Evolutionary conservation across 2,888 invertebrate species (phyloP), one percentile per base, ranked within the genome.

Genomic region (Drosophila neotestacea): DNA sequence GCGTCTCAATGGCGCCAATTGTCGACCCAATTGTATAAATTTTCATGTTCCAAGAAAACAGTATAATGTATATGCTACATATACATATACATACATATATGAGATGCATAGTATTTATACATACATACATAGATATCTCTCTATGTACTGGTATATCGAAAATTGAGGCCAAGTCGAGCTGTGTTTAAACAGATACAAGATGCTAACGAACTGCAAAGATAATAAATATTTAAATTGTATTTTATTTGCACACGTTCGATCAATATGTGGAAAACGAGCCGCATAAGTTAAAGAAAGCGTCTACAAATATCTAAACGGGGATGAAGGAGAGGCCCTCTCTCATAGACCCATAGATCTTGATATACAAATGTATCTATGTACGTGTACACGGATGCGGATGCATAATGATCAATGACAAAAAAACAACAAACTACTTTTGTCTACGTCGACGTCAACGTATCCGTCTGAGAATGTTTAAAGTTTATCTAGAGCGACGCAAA

Each of bases 221-320:
- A 89, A 89, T 88, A 89, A 88, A 90, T 90, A 90, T 90, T 88
- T 90, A 89, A 90, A 89, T 88, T 90, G 82, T 85, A 85, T 88
- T 80, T 80, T 89, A 90, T 90, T 89, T 90, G 90, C 89, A 87
- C 90, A 90, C 89, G 87, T 88, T 88, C 81, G 77, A 86, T 88
- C 89, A 83, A 85, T 81, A 87, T 74, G 89, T 85, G 84, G 77
- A 71, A 77, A 82, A 77, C 85, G 64, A 63, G 63, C 30, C 58
- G 74, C 75, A 79, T 78, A 79, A 70, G 71, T 78, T 71, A 69
- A 66, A 80, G 69, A 68, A 56, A 79, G 50, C 48, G 16, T 51
- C 34, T 41, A 54, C 28, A 10, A 54, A 36, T 27, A 54, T 51
- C 13, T 34, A 44, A 28, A 30, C 16, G 39, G 13, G 32, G 30